Conservation (phyloP, 2,888 invertebrate genomes). For the Gasteruption jaculator region DNA sequence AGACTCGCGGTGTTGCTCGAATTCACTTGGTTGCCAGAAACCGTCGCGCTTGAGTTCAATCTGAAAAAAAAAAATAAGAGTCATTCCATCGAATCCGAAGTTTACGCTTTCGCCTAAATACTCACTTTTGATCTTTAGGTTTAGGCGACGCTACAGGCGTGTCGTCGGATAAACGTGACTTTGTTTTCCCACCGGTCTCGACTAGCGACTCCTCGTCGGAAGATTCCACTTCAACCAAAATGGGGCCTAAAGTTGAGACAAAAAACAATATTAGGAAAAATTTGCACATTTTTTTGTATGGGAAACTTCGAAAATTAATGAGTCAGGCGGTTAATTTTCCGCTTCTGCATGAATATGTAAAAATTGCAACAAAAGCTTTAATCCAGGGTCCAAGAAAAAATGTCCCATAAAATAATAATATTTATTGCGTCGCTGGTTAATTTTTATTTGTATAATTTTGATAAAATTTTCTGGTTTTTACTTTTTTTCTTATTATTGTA, state of each 20-base stretch:
- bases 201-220: slow-evolving; percentile 81
- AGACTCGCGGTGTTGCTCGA: slow-evolving; percentile 42
- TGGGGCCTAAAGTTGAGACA: slow-evolving; percentile 37
- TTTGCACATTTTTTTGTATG: too few relatives aligned
- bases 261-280: background rate
- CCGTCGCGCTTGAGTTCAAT: slow-evolving; percentile 36
- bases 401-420: too few relatives aligned
- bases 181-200: slow-evolving; percentile 65
- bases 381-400: too few relatives aligned
- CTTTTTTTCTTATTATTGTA: too few relatives aligned
- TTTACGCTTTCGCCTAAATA: slow-evolving; percentile 19
- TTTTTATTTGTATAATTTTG: too few relatives aligned
- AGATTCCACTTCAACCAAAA: slow-evolving; percentile 64
- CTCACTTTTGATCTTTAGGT: slow-evolving; percentile 49
- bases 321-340: too few relatives aligned
- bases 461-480: too few relatives aligned
- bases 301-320: too few relatives aligned
- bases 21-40: slow-evolving; percentile 42
- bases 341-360: too few relatives aligned
- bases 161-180: slow-evolving; percentile 47
- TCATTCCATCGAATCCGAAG: background rate
- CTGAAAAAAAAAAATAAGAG: slow-evolving; percentile 31
- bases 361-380: too few relatives aligned
- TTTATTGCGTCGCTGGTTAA: too few relatives aligned
- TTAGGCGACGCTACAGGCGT: slow-evolving; percentile 45